Percentiles rank a stretch among this genome's conserved stretches.
phyloP scores from a whole-genome alignment of 2,113 vertebrate species.

The Leucosticte australis region DNA sequence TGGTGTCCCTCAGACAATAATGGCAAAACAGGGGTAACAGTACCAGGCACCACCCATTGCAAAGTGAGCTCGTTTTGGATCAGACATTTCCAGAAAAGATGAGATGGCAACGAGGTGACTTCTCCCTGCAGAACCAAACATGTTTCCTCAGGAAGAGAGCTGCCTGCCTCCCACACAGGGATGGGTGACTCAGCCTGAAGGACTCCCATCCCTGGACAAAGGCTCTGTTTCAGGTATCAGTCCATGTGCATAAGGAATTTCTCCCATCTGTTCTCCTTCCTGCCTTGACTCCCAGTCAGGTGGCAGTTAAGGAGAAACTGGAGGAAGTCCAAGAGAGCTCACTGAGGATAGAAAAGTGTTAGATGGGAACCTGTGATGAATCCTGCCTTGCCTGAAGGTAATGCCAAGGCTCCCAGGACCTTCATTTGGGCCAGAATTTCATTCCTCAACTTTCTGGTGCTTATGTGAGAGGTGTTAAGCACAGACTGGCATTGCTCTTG shows the following conservation, averaged over 20 bases:
- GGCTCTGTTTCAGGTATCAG: not conserved
- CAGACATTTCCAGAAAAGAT: not conserved
- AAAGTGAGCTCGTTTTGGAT: not conserved
- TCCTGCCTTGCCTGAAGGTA: not conserved
- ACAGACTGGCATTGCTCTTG: not conserved
- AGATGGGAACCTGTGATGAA: not conserved
- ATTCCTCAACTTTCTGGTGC: not conserved
- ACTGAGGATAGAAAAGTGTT: not conserved
- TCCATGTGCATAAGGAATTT: not conserved
- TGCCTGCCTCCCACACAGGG: constrained; percentile 24
- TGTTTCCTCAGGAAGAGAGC: constrained; percentile 38
- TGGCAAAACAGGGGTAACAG: not conserved
- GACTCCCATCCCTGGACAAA: not conserved
- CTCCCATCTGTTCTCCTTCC: constrained; percentile 10
- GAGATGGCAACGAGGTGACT: constrained; percentile 3
- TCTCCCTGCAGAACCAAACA: constrained; percentile 31
- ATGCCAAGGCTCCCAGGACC: not conserved
- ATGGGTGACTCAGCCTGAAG: constrained; percentile 40
- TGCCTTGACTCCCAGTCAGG: not conserved
- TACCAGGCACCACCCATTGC: not conserved
- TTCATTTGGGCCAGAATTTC: not conserved
- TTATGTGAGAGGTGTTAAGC: not conserved
- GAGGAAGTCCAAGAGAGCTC: not conserved
- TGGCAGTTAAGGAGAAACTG: not conserved
- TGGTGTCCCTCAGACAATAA: not conserved